Evolutionary conservation across 2,888 invertebrate genomes (phyloP), one percentile per base, ranked within the genome.

Genomic region (Nyleta sp.): DNA sequence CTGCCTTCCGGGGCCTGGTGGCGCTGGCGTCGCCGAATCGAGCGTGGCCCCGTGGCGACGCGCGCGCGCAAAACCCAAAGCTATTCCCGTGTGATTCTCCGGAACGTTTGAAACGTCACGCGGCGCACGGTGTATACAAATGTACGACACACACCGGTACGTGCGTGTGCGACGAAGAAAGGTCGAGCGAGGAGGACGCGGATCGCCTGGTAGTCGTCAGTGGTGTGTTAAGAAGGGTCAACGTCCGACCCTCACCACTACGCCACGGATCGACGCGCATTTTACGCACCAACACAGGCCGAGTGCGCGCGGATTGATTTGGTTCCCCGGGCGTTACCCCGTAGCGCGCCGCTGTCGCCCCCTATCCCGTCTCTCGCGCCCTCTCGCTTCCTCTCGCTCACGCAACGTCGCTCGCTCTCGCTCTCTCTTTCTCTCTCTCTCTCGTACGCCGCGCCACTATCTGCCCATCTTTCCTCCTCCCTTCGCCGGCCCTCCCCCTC

Each of bases 321-420:
- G 90, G 90, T 90, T 90, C 90, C 88, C 90, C 90, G 90, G 90
- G 88, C 90, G 88, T 90, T 90, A 89, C 87, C 88, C 88, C 87
- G 83, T 77, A 83, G 82, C 84, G 83, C 83, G 78, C 85, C 82
- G 78, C 82, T 81, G 65, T 80, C 80, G 80, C 57, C 82, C 80
- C 79, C 76, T 79, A 44, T 35, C 75, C 76, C 78, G 65, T 75
- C 80, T 60, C 60, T 78, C 62, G 46, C 79, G 81, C 65, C 71
- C 78, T 71, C 70, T 57, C 89, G 87, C 88, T 87, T 86, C 88
- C 84, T 86, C 81, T n/a, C 59, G 44, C 52, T 85, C 87, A 87
- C 89, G 88, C 52, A 24, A 62, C n/a, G 33, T 33, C 50, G 44
- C 46, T 15, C 42, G 17, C 50, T 15, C 42, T 11, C 17, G 17